phyloP scores from a whole-genome alignment of 2,113 vertebrate species.

The Xiphophorus maculatus region DNA sequence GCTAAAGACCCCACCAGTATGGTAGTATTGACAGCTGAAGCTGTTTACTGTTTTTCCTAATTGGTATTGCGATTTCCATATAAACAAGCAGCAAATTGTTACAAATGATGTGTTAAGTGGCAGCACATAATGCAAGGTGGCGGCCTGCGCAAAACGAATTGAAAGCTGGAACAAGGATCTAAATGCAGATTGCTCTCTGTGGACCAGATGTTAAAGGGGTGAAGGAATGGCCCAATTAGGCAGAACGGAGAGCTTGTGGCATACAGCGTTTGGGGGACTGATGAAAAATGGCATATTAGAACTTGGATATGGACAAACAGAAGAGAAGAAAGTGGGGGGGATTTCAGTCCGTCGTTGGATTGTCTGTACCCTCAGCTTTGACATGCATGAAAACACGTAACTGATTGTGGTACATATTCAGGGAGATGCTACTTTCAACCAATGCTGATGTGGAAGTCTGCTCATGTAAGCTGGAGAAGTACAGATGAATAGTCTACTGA shows the following conservation, averaged over 20 bases:
- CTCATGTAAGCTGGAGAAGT: constrained; percentile 16
- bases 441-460: constrained; percentile 15
- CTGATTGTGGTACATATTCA: constrained; percentile 22
- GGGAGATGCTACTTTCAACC: constrained; percentile 26
- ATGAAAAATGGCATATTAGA: background rate
- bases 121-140: constrained; percentile 48
- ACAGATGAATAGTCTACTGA: background rate
- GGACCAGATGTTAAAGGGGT: constrained; percentile 1
- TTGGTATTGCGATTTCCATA: constrained; percentile 66
- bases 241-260: constrained; percentile 3
- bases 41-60: constrained; percentile 47
- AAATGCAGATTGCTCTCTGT: constrained; percentile 37
- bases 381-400: constrained; percentile 27
- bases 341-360: background rate
- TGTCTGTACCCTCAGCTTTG: background rate
- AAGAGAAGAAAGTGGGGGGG: background rate
- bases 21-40: constrained; percentile 47
- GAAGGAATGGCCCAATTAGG: constrained; percentile 30
- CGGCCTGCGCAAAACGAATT: constrained; percentile 30
- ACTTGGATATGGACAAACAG: background rate
- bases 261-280: background rate
- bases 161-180: constrained; percentile 9
- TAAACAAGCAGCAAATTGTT: constrained; percentile 68
- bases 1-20: constrained; percentile 3
- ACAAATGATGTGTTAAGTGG: constrained; percentile 60